Evolutionary conservation across 2,888 invertebrate species (phyloP).

Genomic region (Cheilosia pagana): DNA sequence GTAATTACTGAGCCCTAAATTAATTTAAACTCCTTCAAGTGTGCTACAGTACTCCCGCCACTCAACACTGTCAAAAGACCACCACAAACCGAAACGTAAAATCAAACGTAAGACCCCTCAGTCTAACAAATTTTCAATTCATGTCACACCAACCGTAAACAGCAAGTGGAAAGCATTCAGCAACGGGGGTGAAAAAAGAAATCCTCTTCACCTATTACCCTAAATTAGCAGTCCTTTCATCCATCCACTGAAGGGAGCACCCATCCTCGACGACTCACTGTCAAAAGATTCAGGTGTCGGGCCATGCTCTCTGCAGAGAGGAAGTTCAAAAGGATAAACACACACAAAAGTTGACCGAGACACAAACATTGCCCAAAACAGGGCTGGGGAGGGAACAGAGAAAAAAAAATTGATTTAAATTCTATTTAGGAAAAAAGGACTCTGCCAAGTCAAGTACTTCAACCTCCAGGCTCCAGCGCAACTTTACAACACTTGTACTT

Average conservation of each 20-base stretch:
- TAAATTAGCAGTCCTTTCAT: slow-evolving; percentile 54
- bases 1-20: slow-evolving; percentile 37
- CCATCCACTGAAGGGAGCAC: neutral
- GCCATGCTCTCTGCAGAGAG: neutral
- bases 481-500: slow-evolving; percentile 31
- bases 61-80: slow-evolving; percentile 36
- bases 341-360: slow-evolving; percentile 33
- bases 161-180: slow-evolving; percentile 22
- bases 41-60: slow-evolving; percentile 24
- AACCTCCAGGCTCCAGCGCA: slow-evolving; percentile 41
- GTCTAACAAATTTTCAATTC: slow-evolving; percentile 52
- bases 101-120: slow-evolving; percentile 24
- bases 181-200: neutral
- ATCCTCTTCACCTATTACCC: slow-evolving; percentile 53
- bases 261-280: slow-evolving; percentile 7
- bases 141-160: slow-evolving; percentile 55
- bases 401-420: slow-evolving; percentile 53
- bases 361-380: slow-evolving; percentile 30
- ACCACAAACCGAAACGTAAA: slow-evolving; percentile 12
- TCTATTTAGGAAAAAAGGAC: slow-evolving; percentile 30
- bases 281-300: slow-evolving; percentile 59
- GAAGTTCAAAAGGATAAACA: slow-evolving; percentile 17
- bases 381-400: neutral
- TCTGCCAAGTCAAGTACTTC: slow-evolving; percentile 26
- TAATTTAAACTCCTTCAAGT: slow-evolving; percentile 42